Evolutionary conservation across 2,888 invertebrate genomes (phyloP).

Genomic region (Nymphalis polychloros): DNA sequence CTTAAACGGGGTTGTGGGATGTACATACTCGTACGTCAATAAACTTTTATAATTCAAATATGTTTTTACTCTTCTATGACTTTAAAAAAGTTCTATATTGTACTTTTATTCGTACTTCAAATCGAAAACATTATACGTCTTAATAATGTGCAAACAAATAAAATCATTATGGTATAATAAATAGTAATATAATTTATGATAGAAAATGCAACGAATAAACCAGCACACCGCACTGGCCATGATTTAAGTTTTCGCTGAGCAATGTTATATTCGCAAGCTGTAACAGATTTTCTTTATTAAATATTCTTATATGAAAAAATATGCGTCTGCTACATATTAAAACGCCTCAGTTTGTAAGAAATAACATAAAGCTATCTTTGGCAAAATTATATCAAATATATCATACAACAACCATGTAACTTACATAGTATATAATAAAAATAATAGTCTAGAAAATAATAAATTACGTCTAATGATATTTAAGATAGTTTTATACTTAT

Average conservation of each 20-base stretch:
- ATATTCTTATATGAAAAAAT: slow-evolving; percentile 2
- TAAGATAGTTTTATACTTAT: no score
- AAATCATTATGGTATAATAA: background rate
- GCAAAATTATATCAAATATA: background rate
- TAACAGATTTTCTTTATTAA: background rate
- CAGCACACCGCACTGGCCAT: background rate
- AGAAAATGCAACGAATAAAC: background rate
- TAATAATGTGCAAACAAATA: background rate
- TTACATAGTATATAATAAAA: no score
- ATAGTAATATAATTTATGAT: no score
- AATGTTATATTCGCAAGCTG: slow-evolving; percentile 1
- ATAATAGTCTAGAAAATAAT: no score
- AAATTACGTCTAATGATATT: no score
- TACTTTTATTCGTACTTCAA: background rate
- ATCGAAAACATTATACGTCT: background rate
- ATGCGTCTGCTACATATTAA: background rate
- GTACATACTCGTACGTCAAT: slow-evolving; percentile 13
- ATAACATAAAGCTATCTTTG: background rate
- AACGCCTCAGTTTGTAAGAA: background rate
- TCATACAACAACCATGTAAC: no score
- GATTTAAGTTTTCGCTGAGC: background rate
- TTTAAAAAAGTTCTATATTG: slow-evolving; percentile 14
- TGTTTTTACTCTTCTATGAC: slow-evolving; percentile 28
- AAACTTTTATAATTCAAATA: slow-evolving; percentile 27
- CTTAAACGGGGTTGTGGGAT: slow-evolving; percentile 38